Evolutionary conservation across 2,797 vertebrate genomes (phyloP).

Genomic region (Thripadectes ignobilis): DNA sequence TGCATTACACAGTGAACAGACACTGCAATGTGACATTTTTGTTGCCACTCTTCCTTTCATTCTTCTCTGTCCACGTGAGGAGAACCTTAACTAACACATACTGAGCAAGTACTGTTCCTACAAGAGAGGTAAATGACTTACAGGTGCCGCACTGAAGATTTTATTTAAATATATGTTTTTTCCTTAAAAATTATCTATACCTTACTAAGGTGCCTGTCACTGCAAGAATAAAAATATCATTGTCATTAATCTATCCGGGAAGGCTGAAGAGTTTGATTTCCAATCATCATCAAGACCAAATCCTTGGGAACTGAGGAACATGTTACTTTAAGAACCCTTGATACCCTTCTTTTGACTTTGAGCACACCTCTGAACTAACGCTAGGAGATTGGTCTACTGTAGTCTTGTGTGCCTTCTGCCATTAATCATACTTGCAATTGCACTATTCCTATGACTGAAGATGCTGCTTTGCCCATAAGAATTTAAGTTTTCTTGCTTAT

Average conservation of each 20-base stretch:
- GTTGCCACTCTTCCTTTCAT: not conserved
- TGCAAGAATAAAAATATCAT: not conserved
- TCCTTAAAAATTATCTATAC: not conserved
- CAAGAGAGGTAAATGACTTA: not conserved
- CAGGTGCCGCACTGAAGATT: not conserved
- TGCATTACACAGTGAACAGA: not conserved
- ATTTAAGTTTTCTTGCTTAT: not conserved
- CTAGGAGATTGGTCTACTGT: not conserved
- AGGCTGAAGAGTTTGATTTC: not conserved
- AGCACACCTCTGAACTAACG: not conserved
- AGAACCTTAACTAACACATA: not conserved
- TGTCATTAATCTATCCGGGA: not conserved
- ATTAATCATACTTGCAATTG: not conserved
- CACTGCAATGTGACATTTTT: not conserved
- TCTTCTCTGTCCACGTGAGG: not conserved
- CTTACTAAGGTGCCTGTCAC: not conserved
- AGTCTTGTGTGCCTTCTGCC: not conserved
- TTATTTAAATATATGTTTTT: not conserved
- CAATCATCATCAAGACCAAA: not conserved
- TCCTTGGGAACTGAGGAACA: not conserved
- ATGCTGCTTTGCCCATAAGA: not conserved
- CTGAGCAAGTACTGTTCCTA: not conserved
- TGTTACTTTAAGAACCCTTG: fast-evolving
- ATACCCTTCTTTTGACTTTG: not conserved
- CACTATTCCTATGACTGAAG: not conserved